Evolutionary conservation across 1,140 invertebrate genomes (phyloP).

Genomic region (Antheraea pernyi): DNA sequence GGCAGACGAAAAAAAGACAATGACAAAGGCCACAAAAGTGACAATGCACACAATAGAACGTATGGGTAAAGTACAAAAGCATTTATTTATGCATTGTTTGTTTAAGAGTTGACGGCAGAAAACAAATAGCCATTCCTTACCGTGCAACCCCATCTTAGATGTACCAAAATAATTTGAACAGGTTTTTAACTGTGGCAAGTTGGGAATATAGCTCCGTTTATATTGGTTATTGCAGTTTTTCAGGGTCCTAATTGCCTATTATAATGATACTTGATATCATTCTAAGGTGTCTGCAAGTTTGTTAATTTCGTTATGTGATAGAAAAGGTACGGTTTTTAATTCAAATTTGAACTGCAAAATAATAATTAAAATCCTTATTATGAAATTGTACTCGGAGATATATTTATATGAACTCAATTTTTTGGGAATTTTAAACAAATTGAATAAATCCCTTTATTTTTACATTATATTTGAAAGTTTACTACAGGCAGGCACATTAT

Average conservation of each 20-base stretch:
- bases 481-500: too few species aligned
- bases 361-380: too few species aligned
- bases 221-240: slow-evolving; percentile 38
- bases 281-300: slow-evolving; percentile 16
- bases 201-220: not conserved
- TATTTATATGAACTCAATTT: too few species aligned
- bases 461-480: too few species aligned
- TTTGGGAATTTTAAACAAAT: too few species aligned
- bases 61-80: slow-evolving; percentile 70
- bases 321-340: not conserved
- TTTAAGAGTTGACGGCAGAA: slow-evolving; percentile 69
- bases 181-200: not conserved
- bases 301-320: not conserved
- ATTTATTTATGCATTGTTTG: slow-evolving; percentile 72
- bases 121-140: slow-evolving; percentile 64
- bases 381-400: too few species aligned
- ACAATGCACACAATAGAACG: slow-evolving; percentile 65
- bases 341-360: not conserved
- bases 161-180: slow-evolving; percentile 19
- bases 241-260: slow-evolving; percentile 71
- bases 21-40: slow-evolving; percentile 64
- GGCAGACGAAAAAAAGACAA: slow-evolving; percentile 35
- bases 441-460: too few species aligned
- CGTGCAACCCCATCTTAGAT: slow-evolving; percentile 51
- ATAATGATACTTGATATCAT: slow-evolving; percentile 71